These are phyloP conservation scores for Drosophila meridionalis DNA, from an alignment of 2,888 invertebrate genomes.

Conservation along the genomic window DNA sequence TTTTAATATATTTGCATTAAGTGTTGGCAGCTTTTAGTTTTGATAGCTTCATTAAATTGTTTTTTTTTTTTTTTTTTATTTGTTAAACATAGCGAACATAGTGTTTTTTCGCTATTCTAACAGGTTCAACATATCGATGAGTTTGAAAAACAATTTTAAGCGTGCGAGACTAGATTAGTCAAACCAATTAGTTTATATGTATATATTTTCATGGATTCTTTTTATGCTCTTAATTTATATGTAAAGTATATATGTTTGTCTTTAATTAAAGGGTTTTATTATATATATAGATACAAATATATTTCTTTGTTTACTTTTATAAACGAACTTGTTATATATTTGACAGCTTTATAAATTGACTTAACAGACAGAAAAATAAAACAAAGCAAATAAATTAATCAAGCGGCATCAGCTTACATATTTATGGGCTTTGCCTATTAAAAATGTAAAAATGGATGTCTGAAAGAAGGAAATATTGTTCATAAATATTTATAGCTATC, in stretches of 20 bases:
- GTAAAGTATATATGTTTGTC: too few species aligned
- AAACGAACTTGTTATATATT: not conserved
- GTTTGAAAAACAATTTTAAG: not conserved
- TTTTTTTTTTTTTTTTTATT: not conserved
- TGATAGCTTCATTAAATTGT: constrained; percentile 28
- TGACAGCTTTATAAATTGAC: not conserved
- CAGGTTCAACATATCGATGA: constrained; percentile 4
- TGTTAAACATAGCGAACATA: not conserved
- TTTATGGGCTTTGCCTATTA: not conserved
- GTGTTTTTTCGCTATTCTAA: constrained; percentile 1
- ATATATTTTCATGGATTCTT: not conserved
- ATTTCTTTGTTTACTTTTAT: not conserved
- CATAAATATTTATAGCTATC: not conserved
- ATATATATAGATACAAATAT: not conserved
- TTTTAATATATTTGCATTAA: not conserved
- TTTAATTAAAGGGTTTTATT: too few species aligned
- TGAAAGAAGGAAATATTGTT: not conserved
- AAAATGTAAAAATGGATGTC: not conserved
- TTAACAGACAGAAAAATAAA: not conserved
- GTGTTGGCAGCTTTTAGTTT: not conserved
- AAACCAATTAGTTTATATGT: not conserved
- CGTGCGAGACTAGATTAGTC: not conserved
- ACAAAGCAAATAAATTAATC: not conserved
- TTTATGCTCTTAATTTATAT: not conserved
- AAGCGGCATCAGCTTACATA: not conserved